Conservation (phyloP, 2,113 vertebrate species). For the Silurus asotus region DNA sequence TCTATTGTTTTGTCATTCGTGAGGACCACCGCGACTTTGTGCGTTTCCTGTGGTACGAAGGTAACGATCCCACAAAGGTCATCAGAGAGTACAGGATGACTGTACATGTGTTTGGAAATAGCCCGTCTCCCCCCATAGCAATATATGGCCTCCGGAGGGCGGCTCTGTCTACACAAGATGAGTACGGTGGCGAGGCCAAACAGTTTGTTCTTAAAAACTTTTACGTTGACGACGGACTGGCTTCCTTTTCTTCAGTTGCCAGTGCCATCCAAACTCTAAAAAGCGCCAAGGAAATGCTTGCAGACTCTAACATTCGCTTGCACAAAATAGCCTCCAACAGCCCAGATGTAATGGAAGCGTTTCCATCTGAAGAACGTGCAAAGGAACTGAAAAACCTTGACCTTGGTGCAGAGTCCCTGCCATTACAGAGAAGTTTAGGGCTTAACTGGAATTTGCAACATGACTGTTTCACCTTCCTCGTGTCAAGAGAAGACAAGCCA, state of each 20-base stretch:
- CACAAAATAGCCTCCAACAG: slow-evolving; percentile 23
- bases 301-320: background rate
- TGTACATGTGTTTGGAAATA: no score
- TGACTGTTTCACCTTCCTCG: slow-evolving; percentile 18
- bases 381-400: slow-evolving; percentile 11
- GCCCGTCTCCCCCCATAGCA: background rate
- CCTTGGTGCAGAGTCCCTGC: no score
- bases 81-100: background rate
- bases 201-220: background rate
- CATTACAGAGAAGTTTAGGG: slow-evolving; percentile 5
- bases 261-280: background rate
- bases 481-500: slow-evolving; percentile 29
- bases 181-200: background rate
- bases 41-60: slow-evolving; percentile 37
- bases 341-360: background rate
- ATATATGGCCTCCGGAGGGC: background rate
- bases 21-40: slow-evolving; percentile 31
- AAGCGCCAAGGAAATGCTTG: background rate
- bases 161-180: background rate
- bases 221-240: slow-evolving; percentile 11
- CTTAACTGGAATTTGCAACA: slow-evolving; percentile 19
- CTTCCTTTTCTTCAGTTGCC: background rate
- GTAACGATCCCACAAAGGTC: background rate
- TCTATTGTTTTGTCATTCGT: background rate
- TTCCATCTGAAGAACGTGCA: background rate